These are phyloP conservation scores for Polietes domitor DNA, from an alignment of 2,888 invertebrate genomes.

Conservation along the genomic window DNA sequence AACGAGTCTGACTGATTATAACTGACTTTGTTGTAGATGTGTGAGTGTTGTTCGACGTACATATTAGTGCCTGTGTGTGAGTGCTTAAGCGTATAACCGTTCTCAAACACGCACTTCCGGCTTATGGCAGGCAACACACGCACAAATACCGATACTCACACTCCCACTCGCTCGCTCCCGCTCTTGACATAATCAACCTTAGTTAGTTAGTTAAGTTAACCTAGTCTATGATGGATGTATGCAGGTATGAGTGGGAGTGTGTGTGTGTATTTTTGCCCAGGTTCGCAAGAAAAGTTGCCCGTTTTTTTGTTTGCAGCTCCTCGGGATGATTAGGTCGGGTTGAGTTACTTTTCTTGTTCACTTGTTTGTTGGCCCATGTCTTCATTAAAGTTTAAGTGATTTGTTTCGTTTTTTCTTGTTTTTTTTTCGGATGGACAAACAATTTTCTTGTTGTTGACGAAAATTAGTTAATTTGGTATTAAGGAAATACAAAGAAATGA, in stretches of 20 bases:
- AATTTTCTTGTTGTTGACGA: neutral
- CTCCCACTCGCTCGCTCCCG: neutral
- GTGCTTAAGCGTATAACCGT: conserved; percentile 47
- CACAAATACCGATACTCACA: neutral
- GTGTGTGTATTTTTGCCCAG: neutral
- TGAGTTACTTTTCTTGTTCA: neutral
- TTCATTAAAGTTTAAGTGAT: conserved; percentile 20
- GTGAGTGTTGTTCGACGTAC: neutral
- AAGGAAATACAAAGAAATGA: neutral
- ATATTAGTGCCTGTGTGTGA: neutral
- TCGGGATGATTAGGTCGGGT: neutral
- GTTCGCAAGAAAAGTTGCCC: neutral
- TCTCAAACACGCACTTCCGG: conserved; percentile 56
- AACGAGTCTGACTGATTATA: conserved; percentile 34
- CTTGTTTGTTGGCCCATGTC: neutral
- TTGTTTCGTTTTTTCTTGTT: neutral
- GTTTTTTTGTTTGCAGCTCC: neutral
- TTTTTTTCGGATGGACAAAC: neutral
- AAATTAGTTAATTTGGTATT: neutral
- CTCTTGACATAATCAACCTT: neutral
- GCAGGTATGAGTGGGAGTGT: too few relatives aligned
- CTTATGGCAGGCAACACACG: conserved; percentile 27
- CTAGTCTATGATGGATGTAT: neutral
- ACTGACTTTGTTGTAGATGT: conserved; percentile 19
- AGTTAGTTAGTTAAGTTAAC: neutral